A percentile compares a stretch with the other conserved stretches of the same genome.
These are phyloP conservation scores for Drosophila trichaetosa DNA, from an alignment of 2,888 invertebrate genomes.

Conservation along the genomic window DNA sequence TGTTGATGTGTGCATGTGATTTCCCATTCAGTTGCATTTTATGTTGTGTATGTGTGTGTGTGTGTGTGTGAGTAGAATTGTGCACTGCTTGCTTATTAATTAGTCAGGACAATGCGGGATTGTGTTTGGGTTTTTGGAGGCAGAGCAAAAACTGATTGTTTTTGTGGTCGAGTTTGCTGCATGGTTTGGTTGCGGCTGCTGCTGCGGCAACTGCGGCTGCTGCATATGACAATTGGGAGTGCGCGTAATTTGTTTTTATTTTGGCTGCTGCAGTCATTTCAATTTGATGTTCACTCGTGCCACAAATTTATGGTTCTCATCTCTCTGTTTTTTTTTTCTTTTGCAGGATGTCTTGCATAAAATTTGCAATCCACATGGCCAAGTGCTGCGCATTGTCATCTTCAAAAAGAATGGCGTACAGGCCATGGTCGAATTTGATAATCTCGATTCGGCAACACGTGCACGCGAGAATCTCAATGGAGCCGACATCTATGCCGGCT, in stretches of 20 bases:
- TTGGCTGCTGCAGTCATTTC: constrained; percentile 4
- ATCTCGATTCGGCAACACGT: constrained; percentile 95
- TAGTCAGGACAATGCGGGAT: constrained; percentile 55
- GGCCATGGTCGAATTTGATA: constrained; percentile 99
- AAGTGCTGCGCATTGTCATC: constrained; percentile 98
- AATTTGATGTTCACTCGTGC: constrained; percentile 33
- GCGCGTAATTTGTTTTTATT: constrained; percentile 10
- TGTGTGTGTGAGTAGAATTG: neutral
- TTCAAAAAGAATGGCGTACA: constrained; percentile 99
- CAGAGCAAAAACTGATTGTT: neutral
- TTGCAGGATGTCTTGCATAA: constrained; percentile 99
- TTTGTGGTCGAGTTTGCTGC: constrained; percentile 8
- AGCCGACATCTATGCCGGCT: constrained; percentile 99
- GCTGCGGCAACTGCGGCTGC: neutral
- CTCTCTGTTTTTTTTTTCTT: constrained; percentile 75
- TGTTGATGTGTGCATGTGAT: constrained; percentile 1
- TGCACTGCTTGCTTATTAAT: constrained; percentile 55
- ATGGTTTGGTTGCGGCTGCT: neutral
- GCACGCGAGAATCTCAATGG: constrained; percentile 98
- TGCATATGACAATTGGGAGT: constrained; percentile 43
- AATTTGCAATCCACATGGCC: constrained; percentile 97
- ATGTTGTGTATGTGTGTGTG: constrained; percentile 7
- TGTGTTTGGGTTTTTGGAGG: neutral
- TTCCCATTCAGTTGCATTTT: constrained; percentile 47
- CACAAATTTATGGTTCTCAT: constrained; percentile 16